A percentile compares a stretch with the other conserved stretches of the same genome.
These are phyloP conservation scores for Decapterus maruadsi DNA, from an alignment of 2,797 vertebrate genomes.

Conservation along the genomic window DNA sequence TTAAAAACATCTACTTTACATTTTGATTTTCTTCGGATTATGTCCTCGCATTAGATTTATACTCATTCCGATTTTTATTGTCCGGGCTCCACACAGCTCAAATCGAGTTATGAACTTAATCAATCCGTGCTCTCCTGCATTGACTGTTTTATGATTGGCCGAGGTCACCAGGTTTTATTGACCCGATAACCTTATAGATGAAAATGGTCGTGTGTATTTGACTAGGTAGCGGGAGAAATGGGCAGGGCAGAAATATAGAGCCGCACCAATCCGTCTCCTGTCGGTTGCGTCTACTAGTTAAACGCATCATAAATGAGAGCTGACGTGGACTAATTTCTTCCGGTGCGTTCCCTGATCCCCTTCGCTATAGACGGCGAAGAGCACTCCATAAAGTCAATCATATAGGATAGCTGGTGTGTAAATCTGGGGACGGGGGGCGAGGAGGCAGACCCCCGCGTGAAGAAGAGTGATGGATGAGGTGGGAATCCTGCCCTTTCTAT, in stretches of 20 bases:
- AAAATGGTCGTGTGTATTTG: conserved; percentile 73
- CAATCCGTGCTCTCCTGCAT: conserved; percentile 74
- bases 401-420: conserved; percentile 54
- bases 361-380: conserved; percentile 45
- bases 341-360: conserved; percentile 71
- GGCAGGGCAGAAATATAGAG: conserved; percentile 54
- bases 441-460: conserved; percentile 42
- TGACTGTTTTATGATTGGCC: conserved; percentile 84
- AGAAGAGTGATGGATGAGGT: conserved; percentile 79
- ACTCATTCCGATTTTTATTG: conserved; percentile 80
- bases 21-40: conserved; percentile 83
- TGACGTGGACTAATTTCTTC: conserved; percentile 81
- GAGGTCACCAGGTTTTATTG: conserved; percentile 84
- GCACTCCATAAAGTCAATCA: conserved; percentile 71
- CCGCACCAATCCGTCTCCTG: conserved; percentile 52
- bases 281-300: conserved; percentile 68
- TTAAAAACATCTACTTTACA: conserved; percentile 83
- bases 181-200: conserved; percentile 80
- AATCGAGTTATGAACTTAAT: conserved; percentile 86
- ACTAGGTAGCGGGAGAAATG: conserved; percentile 57
- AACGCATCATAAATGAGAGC: conserved; percentile 78
- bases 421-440: conserved; percentile 60
- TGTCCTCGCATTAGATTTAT: conserved; percentile 79
- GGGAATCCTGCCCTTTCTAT: conserved; percentile 67
- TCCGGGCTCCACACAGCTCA: conserved; percentile 66